A percentile compares a stretch with the other conserved stretches of the same genome.
These are phyloP conservation scores for Ophthalmolycus amberensis DNA, from an alignment of 2,113 vertebrate genomes.

Conservation along the genomic window DNA sequence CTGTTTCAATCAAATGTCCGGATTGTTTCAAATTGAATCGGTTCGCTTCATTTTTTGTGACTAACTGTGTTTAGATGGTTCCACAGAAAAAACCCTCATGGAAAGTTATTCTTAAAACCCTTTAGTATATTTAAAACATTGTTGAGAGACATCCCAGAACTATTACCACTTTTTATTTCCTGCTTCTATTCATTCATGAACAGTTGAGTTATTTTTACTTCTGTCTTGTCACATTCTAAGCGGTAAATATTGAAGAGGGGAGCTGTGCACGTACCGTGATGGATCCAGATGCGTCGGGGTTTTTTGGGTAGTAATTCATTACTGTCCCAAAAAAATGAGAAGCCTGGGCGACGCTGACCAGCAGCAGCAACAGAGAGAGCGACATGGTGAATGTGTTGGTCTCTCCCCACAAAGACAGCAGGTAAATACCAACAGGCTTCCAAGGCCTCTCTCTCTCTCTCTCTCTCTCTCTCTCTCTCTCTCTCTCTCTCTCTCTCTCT, in stretches of 20 bases:
- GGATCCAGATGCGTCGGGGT: not conserved
- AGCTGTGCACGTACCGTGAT: not conserved
- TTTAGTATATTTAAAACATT: no score
- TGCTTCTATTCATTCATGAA: no score
- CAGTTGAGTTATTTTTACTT: not conserved
- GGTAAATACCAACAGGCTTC: not conserved
- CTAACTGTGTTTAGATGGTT: no score
- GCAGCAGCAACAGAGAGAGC: slow-evolving; percentile 27
- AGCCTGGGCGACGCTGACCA: not conserved
- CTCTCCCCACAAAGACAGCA: not conserved
- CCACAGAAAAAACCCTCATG: no score
- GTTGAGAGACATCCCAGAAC: no score
- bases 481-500: not conserved
- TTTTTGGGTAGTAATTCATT: slow-evolving; percentile 46
- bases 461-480: not conserved
- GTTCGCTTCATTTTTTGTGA: no score
- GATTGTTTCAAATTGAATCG: no score
- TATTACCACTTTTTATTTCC: no score
- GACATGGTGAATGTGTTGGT: not conserved
- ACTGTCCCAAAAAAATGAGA: slow-evolving; percentile 24
- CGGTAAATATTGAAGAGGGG: not conserved
- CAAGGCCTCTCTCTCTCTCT: not conserved
- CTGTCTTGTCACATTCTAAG: not conserved
- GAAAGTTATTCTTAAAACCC: not conserved
- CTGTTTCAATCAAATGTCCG: no score